Base-by-base conservation (phyloP, 2,113 vertebrate species). In the Menura novaehollandiae region DNA sequence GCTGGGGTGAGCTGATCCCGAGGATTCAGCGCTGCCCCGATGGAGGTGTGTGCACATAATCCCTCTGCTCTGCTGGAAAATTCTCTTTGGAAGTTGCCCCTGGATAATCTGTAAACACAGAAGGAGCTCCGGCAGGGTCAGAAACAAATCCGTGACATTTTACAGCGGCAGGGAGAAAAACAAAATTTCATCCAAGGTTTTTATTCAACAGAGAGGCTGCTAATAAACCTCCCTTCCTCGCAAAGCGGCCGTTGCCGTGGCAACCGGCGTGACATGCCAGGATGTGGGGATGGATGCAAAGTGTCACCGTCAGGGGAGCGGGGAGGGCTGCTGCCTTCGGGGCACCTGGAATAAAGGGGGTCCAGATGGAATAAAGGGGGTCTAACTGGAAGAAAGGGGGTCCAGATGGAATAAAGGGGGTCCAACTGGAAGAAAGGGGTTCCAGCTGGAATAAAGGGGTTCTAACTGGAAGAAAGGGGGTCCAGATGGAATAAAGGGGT, bases 151-250 rank as follows among this genome's bases (percentile, higher is more conserved):
- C 4, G 1, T 64, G 88, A 28, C 89, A 22, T 64, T 93, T 75
- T 59, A 24, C 51, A 51, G 84, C 74, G 21, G 51, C 10, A 4
- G 63, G 52, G 78, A 64, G 67, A 41, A 79, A 79, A 79, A 30
- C 24, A 43, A 39, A 51, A 74, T 55, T 58, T 64, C 41, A 89
- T 84, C 89, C 47, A 2, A 43, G 95, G n/a, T 13, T 46, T 95
- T 41, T 28, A 87, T 97, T 96, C 94, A 68, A 37, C 68, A 68
- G 77, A 79, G 78, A 32, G 89, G n/a, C 73, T 27, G 94, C 64
- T 75, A 72, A 94, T 21, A 77, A 93, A 59, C 9, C 86, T 44
- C 10, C 69, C 81, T 17, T 7, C 79, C 85, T 94, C 86, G 88
- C 63, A 58, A 95, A 72, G 46, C 51, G 41, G 67, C 85, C 5